Evolutionary conservation across 1,140 invertebrate genomes (phyloP).

Genomic region (Eurosta solidaginis): DNA sequence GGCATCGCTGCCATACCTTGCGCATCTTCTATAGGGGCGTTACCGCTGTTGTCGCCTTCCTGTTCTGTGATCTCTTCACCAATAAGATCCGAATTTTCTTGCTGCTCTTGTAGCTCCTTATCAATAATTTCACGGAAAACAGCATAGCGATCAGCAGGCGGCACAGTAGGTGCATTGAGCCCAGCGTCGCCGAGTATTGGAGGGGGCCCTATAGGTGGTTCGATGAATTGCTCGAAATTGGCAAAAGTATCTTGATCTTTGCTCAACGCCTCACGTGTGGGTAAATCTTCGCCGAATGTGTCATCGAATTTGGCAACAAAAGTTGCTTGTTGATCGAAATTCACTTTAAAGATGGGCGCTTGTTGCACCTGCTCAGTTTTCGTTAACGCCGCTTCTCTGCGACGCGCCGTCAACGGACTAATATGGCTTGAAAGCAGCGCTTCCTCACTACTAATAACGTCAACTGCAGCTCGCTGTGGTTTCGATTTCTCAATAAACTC

Average conservation of each 20-base stretch:
- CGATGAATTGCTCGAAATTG: constrained; percentile 67
- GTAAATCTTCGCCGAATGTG: constrained; percentile 61
- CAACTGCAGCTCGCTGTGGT: constrained; percentile 14
- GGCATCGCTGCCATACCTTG: not conserved
- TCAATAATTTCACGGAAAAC: constrained; percentile 82
- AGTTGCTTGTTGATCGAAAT: constrained; percentile 62
- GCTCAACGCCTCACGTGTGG: not conserved
- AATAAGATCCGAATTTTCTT: constrained; percentile 60
- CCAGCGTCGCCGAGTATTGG: constrained; percentile 44
- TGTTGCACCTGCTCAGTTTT: not conserved
- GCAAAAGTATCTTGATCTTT: constrained; percentile 56
- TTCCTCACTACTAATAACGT: not conserved
- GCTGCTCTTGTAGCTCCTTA: constrained; percentile 68
- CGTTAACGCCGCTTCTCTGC: not conserved
- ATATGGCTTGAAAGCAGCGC: not conserved
- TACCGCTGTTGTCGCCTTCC: not conserved
- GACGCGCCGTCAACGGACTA: not conserved
- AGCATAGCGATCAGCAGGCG: constrained; percentile 76
- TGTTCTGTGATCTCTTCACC: constrained; percentile 31
- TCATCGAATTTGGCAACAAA: constrained; percentile 66
- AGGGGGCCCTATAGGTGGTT: constrained; percentile 53
- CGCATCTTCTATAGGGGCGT: not conserved
- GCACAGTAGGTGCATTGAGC: constrained; percentile 49
- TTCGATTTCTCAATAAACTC: constrained; percentile 65
- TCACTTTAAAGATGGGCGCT: constrained; percentile 62